Conservation (phyloP, 2,888 invertebrate genomes). For the Bellardia bayeri region DNA sequence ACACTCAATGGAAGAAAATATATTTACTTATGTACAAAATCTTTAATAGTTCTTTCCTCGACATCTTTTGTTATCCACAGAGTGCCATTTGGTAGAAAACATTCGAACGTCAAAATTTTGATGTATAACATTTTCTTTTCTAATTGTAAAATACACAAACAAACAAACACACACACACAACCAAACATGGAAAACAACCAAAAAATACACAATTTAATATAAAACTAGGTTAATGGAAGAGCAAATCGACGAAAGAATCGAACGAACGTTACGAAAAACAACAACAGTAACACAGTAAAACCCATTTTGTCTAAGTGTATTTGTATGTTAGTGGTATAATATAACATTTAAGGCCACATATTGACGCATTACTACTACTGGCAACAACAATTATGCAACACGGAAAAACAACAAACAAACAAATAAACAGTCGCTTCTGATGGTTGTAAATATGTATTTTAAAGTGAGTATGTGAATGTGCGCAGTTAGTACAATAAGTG, state of each 20-base stretch:
- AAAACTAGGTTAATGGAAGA: slow-evolving; percentile 73
- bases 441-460: slow-evolving; percentile 8
- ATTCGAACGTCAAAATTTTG: slow-evolving; percentile 53
- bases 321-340: slow-evolving; percentile 66
- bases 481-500: not conserved
- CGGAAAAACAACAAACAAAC: not conserved
- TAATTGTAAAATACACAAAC: slow-evolving; percentile 60
- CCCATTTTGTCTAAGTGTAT: slow-evolving; percentile 61
- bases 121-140: slow-evolving; percentile 54
- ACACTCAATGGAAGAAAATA: not conserved
- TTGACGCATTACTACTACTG: slow-evolving; percentile 66
- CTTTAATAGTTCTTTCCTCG: slow-evolving; percentile 6
- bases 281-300: slow-evolving; percentile 29
- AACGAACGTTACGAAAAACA: slow-evolving; percentile 38
- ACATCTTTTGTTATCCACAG: slow-evolving; percentile 11
- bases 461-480: not conserved
- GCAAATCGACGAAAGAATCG: slow-evolving; percentile 60
- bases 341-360: slow-evolving; percentile 61
- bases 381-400: slow-evolving; percentile 33
- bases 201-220: slow-evolving; percentile 51
- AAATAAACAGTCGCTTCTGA: slow-evolving; percentile 27
- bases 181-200: slow-evolving; percentile 38
- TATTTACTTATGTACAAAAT: not conserved
- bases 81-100: slow-evolving; percentile 24
- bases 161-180: not conserved